Percentiles rank a stretch among this genome's conserved stretches.
phyloP scores from a whole-genome alignment of 2,797 vertebrate species.

The Rhodeus uyekii region DNA sequence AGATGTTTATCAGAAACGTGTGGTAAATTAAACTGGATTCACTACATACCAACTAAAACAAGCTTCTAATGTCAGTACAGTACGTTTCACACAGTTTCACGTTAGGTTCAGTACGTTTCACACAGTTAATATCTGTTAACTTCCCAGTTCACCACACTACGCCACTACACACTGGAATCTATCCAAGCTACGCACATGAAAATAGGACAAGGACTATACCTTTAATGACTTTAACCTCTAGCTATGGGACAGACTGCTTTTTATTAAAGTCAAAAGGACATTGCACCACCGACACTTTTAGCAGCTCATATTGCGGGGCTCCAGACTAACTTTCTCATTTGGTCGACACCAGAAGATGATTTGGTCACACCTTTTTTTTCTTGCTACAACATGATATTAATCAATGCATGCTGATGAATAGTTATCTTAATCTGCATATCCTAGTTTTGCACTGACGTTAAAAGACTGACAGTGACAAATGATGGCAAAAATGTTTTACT shows the following conservation, averaged over 20 bases:
- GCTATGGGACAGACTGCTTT: background rate
- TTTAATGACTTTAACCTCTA: conserved; percentile 21
- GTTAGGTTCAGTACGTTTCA: background rate
- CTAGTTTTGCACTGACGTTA: no score
- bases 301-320: background rate
- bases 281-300: background rate
- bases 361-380: no score
- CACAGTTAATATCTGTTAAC: background rate
- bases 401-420: no score
- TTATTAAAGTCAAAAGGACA: conserved; percentile 22
- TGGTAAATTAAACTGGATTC: background rate
- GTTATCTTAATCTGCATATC: no score
- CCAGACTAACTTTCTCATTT: no score
- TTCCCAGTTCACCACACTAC: background rate
- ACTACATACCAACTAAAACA: conserved; percentile 12
- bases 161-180: background rate
- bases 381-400: no score
- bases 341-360: no score
- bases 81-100: background rate
- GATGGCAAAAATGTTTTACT: no score
- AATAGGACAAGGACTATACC: conserved; percentile 6
- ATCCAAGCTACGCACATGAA: background rate
- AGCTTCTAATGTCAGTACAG: background rate
- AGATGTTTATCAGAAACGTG: background rate
- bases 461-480: no score